Conservation (phyloP, 2,113 vertebrate genomes). For the Orthochromis indermauri region DNA sequence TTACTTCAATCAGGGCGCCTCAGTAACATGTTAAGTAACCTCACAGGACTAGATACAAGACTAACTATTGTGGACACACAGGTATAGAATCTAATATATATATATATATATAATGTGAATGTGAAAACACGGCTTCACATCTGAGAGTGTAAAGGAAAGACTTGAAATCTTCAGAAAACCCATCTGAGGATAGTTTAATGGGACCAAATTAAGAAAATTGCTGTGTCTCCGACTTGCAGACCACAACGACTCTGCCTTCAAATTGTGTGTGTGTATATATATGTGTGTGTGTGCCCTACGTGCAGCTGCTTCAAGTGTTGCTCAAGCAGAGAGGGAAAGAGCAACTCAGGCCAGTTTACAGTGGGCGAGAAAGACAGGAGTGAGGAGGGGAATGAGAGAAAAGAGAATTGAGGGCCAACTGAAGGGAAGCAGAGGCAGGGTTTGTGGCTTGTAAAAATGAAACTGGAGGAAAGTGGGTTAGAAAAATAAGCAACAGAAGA, state of each 20-base stretch:
- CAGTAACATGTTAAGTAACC: background rate
- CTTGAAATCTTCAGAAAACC: background rate
- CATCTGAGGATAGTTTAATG: constrained; percentile 2
- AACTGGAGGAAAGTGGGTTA: background rate
- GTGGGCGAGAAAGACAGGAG: background rate
- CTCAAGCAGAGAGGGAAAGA: constrained; percentile 8
- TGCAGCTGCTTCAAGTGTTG: constrained; percentile 17
- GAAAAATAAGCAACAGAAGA: background rate
- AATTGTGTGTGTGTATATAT: background rate
- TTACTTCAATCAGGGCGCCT: background rate
- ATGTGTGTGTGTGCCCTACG: background rate
- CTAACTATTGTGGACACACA: too few relatives aligned
- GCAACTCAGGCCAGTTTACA: background rate
- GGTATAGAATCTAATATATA: background rate
- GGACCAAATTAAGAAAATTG: constrained; percentile 3
- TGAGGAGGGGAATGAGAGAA: background rate
- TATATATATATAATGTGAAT: background rate
- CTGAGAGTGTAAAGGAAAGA: background rate
- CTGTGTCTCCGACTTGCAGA: background rate
- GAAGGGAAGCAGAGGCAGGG: background rate
- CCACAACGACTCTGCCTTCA: background rate
- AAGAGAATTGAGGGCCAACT: constrained; percentile 5
- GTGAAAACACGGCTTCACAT: background rate
- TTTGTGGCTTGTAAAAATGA: background rate
- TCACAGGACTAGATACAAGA: background rate